Percentiles rank a stretch among this genome's conserved stretches.
phyloP scores from a whole-genome alignment of 2,888 invertebrate species.

The Tetanocera ferruginea region DNA sequence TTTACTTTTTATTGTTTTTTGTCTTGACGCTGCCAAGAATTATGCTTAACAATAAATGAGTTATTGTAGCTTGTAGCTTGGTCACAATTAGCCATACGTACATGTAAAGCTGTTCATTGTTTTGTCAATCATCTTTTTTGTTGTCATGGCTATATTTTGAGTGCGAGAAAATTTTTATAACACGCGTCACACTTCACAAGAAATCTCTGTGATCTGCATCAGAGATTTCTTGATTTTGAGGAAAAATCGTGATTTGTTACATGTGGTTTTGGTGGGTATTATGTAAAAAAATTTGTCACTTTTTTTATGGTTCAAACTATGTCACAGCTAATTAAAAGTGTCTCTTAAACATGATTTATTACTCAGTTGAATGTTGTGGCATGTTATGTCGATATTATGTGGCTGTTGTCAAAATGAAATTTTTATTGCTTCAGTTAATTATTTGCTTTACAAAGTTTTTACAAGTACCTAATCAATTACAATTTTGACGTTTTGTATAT shows the following conservation, averaged over 20 bases:
- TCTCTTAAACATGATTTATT: slow-evolving; percentile 21
- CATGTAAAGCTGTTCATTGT: background rate
- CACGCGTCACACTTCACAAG: background rate
- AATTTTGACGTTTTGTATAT: too few relatives aligned
- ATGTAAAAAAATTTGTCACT: background rate
- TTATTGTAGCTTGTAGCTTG: slow-evolving; percentile 4
- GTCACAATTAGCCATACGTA: background rate
- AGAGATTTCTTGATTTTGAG: background rate
- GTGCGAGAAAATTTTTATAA: background rate
- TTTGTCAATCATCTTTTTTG: slow-evolving; percentile 18
- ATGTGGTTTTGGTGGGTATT: background rate
- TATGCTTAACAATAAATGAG: slow-evolving; percentile 7
- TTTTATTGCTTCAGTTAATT: too few relatives aligned
- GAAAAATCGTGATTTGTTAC: slow-evolving; percentile 18
- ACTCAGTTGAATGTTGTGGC: background rate
- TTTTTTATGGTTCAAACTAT: background rate
- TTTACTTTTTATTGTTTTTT: too few relatives aligned
- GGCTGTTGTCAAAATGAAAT: too few relatives aligned
- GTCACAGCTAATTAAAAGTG: slow-evolving; percentile 28
- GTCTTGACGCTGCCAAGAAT: background rate
- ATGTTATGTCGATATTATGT: background rate
- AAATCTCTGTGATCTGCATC: background rate
- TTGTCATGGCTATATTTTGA: background rate
- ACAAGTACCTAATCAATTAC: too few relatives aligned
- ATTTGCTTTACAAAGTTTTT: too few relatives aligned